Base-by-base conservation (phyloP, 2,888 invertebrate genomes). In the Embidobia sp. region DNA sequence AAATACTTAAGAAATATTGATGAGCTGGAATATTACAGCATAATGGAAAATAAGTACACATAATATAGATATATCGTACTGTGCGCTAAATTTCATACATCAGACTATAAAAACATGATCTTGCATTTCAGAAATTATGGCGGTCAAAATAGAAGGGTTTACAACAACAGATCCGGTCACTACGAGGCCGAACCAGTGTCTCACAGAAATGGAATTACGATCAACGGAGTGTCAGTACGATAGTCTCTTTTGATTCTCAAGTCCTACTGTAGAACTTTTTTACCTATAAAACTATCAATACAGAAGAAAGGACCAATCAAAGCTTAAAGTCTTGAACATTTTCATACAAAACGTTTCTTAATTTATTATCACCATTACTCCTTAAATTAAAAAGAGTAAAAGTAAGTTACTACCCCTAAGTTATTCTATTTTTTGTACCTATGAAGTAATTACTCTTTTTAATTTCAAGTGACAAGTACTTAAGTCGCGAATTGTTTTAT, bases 201-300 rank as follows among this genome's bases (percentile, higher is more conserved):
- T 29, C 90, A 90, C 77, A 90, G 91, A 75, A 93, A 93, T 46
- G 93, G 93, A 15, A 95, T 97, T 83, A 97, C 97, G 40, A 96
- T 97, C 83, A 97, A 97, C 86, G 97, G 96, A 5, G 96, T 96
- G 44, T 94, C 96, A 31, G 95, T 96, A 49, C 94, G 95, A 91
- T 96, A 92, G 90, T 83, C 80, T 57, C n/a, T 53, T 10, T 31
- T 42, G 13, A 46, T 59, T 57, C 26, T 10, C 33, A 16, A 13
- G 33, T 55, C 53, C 18, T 22, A 10, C 44, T 6, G 46, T 22
- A 40, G 10, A 22, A 53, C 44, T 44, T 40, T 26, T 11, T 11
- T 11, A 11, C n/a, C n/a, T 26, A 40, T 40, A 13, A 44, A 66
- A 57, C 15, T 35, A 22, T 72, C 22, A 16, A 16, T 16, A 16